These are phyloP conservation scores for Pachliopta kotzebuea DNA, from an alignment of 2,888 invertebrate genomes.

Conservation along the genomic window DNA sequence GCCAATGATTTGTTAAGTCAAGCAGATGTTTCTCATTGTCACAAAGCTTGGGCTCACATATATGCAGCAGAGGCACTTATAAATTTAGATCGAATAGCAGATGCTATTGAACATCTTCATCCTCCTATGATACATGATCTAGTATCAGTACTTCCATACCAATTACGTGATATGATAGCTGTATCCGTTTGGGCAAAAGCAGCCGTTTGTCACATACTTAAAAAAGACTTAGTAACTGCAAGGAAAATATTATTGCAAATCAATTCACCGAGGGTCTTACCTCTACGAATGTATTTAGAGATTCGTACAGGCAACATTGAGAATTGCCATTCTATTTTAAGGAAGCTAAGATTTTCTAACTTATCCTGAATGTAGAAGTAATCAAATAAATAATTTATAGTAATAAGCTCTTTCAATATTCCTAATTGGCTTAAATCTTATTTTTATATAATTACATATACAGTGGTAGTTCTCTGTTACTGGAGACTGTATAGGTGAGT, in stretches of 20 bases:
- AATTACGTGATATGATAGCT: slow-evolving; percentile 71
- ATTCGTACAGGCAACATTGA: slow-evolving; percentile 76
- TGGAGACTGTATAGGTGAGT: too few relatives aligned
- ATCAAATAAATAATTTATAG: slow-evolving; percentile 7
- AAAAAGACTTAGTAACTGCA: slow-evolving; percentile 71
- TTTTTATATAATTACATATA: too few relatives aligned
- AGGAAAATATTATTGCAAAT: slow-evolving; percentile 73
- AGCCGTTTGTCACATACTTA: slow-evolving; percentile 71
- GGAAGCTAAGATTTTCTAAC: slow-evolving; percentile 61
- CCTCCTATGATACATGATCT: slow-evolving; percentile 84
- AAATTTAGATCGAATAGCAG: slow-evolving; percentile 88
- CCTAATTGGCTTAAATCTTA: too few relatives aligned
- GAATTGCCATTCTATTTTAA: slow-evolving; percentile 69
- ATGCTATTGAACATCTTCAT: slow-evolving; percentile 92
- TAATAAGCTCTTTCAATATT: background rate
- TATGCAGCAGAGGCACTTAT: slow-evolving; percentile 95
- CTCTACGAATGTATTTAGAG: slow-evolving; percentile 80
- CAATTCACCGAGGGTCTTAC: slow-evolving; percentile 69
- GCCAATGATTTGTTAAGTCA: slow-evolving; percentile 87
- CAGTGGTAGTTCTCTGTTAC: too few relatives aligned
- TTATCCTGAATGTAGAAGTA: slow-evolving; percentile 41
- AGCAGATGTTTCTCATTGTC: slow-evolving; percentile 77
- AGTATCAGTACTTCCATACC: slow-evolving; percentile 65
- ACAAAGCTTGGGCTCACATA: slow-evolving; percentile 90
- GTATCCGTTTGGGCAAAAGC: slow-evolving; percentile 78